These are phyloP conservation scores for Thryonomys swinderianus DNA, from an alignment of 2,113 vertebrate genomes.

Conservation along the genomic window DNA sequence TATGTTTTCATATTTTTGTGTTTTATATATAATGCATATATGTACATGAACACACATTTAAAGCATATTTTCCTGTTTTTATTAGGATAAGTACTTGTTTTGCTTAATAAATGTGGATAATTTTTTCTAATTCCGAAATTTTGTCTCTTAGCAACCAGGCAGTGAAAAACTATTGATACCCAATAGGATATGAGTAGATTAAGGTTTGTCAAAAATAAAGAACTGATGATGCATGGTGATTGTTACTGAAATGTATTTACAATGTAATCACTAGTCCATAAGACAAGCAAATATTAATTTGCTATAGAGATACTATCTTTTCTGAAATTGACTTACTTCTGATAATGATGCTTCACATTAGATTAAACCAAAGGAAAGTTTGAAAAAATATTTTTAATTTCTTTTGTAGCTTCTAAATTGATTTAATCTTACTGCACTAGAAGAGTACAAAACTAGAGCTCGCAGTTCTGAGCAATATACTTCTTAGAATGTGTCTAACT, in stretches of 20 bases:
- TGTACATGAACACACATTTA: not conserved
- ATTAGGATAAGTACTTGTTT: not conserved
- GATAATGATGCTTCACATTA: not conserved
- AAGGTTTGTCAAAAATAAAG: slow-evolving; percentile 41
- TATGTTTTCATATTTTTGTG: not conserved
- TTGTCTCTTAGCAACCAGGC: slow-evolving; percentile 37
- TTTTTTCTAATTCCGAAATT: slow-evolving; percentile 37
- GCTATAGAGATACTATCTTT: not conserved
- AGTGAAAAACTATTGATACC: slow-evolving; percentile 68
- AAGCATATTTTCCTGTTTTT: slow-evolving; percentile 23
- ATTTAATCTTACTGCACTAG: not conserved
- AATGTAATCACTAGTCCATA: not conserved
- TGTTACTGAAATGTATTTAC: not conserved
- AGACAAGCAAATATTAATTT: not conserved
- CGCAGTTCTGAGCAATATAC: not conserved
- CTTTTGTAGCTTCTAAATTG: not conserved
- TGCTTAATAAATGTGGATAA: not conserved
- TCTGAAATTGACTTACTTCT: slow-evolving; percentile 10
- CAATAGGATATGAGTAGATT: not conserved
- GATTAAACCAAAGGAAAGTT: slow-evolving; percentile 11
- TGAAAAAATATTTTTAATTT: not conserved
- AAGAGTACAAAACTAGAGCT: not conserved
- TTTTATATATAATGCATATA: not conserved
- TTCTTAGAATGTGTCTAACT: not conserved
- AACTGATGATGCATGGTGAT: not conserved